A percentile compares a stretch with the other conserved stretches of the same genome.
Evolutionary conservation across 2,888 invertebrate species (phyloP).

Genomic region (Apeira syringaria): DNA sequence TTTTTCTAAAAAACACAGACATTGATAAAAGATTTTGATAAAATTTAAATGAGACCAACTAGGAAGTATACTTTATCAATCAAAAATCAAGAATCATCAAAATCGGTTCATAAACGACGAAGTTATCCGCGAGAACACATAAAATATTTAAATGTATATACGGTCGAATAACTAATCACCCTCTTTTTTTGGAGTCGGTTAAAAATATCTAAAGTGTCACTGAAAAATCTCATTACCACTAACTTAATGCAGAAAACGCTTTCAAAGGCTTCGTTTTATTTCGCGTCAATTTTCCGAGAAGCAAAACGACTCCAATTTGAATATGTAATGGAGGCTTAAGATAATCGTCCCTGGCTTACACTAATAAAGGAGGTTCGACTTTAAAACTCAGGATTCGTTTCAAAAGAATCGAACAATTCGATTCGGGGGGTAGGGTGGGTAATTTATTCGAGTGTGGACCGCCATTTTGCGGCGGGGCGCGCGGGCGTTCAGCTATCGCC

Average conservation of each 20-base stretch:
- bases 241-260: conserved; percentile 55
- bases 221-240: conserved; percentile 62
- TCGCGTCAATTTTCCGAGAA: conserved; percentile 81
- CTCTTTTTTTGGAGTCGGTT: too few species aligned
- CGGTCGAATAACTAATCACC: too few species aligned
- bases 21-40: too few species aligned
- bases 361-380: conserved; percentile 74
- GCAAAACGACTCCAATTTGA: conserved; percentile 82
- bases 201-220: conserved; percentile 28
- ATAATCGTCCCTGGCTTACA: conserved; percentile 82
- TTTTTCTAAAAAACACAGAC: too few species aligned
- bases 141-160: too few species aligned
- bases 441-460: conserved; percentile 83
- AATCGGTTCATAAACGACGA: too few species aligned
- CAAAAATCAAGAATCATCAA: too few species aligned
- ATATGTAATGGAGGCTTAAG: conserved; percentile 82
- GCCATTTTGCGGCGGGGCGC: conserved; percentile 80
- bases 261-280: conserved; percentile 79
- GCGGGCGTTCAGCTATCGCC: conserved; percentile 67
- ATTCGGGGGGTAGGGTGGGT: conserved; percentile 65
- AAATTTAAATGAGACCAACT: too few species aligned
- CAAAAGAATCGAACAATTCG: conserved; percentile 82
- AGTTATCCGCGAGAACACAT: too few species aligned
- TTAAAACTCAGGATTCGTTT: conserved; percentile 71
- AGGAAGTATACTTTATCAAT: too few species aligned